Percentiles rank a stretch among this genome's conserved stretches.
phyloP scores from a whole-genome alignment of 2,797 vertebrate species.

The Acomys russatus region DNA sequence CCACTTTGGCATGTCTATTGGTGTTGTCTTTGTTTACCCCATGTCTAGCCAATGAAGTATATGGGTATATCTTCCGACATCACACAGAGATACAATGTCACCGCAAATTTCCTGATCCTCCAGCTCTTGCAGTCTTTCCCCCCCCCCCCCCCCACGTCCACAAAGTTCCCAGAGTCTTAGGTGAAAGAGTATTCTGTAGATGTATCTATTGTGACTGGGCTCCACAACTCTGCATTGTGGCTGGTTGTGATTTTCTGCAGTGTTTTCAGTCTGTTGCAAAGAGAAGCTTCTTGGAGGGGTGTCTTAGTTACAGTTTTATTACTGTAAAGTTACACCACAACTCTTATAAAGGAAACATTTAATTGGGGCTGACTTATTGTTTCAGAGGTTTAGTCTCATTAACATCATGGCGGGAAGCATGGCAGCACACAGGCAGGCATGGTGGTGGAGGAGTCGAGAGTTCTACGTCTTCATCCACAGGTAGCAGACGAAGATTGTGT shows the following conservation, averaged over 20 bases:
- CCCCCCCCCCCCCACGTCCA: no score
- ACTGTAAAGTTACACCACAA: not conserved
- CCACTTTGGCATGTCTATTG: not conserved
- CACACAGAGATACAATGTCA: not conserved
- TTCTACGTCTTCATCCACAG: not conserved
- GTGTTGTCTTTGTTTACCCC: not conserved
- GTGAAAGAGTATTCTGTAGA: not conserved
- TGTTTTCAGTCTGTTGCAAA: not conserved
- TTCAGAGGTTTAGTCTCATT: not conserved
- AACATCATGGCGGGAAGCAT: not conserved
- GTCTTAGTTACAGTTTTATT: not conserved
- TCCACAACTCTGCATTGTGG: not conserved
- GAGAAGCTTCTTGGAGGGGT: not conserved
- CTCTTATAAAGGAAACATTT: not conserved
- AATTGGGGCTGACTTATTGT: not conserved
- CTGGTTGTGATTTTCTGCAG: not conserved
- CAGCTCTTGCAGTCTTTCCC: no score
- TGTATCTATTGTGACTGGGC: not conserved
- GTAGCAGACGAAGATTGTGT: not conserved
- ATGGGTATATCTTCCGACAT: not conserved
- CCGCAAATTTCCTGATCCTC: not conserved
- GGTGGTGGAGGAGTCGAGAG: not conserved
- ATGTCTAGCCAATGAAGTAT: not conserved
- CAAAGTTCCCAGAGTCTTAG: not conserved
- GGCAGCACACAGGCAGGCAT: not conserved